Evolutionary conservation across 2,113 vertebrate genomes (phyloP), one percentile per base, ranked within the genome.

Genomic region (Erythrocercus mccallii): DNA sequence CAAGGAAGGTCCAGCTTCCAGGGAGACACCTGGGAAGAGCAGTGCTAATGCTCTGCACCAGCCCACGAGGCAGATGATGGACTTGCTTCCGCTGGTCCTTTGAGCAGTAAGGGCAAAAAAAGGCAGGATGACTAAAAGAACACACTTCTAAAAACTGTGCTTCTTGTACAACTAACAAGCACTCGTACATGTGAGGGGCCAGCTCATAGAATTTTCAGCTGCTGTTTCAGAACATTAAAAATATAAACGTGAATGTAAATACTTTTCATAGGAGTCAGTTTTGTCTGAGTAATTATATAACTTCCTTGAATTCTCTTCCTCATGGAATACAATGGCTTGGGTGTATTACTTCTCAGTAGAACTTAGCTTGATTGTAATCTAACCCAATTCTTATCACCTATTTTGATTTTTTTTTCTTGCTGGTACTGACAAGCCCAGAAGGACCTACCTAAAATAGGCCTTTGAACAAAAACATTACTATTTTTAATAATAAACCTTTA

Each of bases 271-370:
- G 68, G 65, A 88, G 77, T 90, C 57, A 30, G 60, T 84, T 86
- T 61, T 90, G 88, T 90, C 72, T 42, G 65, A 86, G 65, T 81
- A 74, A 90, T 92, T 88, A 79, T 71, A 96, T 70, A 93, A 84
- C 89, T 96, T 95, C 93, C 88, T 91, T 90, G 86, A 78, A 92
- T 96, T 94, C 90, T 95, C 62, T 88, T 77, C 47, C 60, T 88
- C 14, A 31, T 70, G 69, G 7, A 53, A 35, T 48, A 92, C 90
- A 96, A 88, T 94, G 76, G 82, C 60, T 47, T 78, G 85, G 85
- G 82, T 86, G 85, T 83, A 83, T 78, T 64, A 68, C 40, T 81
- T 64, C 89, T 90, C 81, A 56, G 60, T 44, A 27, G 11, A 85
- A n/a, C 33, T 50, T 19, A 3, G 65, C 28, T 72, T 69, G 86